A percentile compares a stretch with the other conserved stretches of the same genome.
Conservation (phyloP, 2,888 invertebrate genomes). For the Lasioglossum lativentre region DNA sequence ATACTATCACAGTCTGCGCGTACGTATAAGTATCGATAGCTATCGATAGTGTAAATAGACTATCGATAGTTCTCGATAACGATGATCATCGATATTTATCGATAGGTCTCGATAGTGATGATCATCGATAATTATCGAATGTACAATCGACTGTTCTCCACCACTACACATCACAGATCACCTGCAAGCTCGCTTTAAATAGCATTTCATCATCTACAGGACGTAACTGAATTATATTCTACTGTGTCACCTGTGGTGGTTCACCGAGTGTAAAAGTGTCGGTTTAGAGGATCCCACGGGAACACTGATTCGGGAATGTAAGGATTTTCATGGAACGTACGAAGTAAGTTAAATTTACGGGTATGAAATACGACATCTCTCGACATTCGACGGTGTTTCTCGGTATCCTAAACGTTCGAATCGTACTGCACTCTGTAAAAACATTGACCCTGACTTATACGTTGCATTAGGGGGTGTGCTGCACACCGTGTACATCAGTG, state of each 20-base stretch:
- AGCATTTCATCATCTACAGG: conserved; percentile 73
- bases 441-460: conserved; percentile 68
- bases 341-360: conserved; percentile 46
- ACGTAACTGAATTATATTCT: conserved; percentile 66
- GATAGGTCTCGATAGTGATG: background rate
- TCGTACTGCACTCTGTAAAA: conserved; percentile 60
- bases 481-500: background rate
- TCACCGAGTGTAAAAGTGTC: conserved; percentile 46
- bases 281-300: conserved; percentile 11
- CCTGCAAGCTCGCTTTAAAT: conserved; percentile 45
- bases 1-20: too few species aligned
- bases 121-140: background rate
- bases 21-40: background rate
- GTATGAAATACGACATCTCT: conserved; percentile 24
- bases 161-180: conserved; percentile 30
- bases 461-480: conserved; percentile 21
- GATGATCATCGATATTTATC: background rate
- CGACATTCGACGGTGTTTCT: conserved; percentile 8
- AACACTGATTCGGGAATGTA: conserved; percentile 15
- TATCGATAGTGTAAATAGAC: background rate
- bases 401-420: conserved; percentile 40
- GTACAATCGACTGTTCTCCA: conserved; percentile 2
- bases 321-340: conserved; percentile 26
- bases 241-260: conserved; percentile 60
- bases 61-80: background rate